phyloP scores from a whole-genome alignment of 1,140 invertebrate species.

The Ceratina calcarata region DNA sequence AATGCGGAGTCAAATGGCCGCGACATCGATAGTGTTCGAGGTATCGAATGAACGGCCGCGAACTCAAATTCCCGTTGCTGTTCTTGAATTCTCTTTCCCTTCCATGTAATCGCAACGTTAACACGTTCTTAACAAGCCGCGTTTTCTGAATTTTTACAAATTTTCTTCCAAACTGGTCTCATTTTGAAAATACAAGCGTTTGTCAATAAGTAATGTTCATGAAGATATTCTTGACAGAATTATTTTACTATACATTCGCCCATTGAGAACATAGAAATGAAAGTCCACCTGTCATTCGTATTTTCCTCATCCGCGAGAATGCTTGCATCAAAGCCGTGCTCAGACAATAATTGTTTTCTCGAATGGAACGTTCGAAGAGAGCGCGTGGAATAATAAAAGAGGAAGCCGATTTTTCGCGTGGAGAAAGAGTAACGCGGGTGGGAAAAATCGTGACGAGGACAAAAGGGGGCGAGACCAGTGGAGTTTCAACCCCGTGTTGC shows the following conservation, averaged over 20 bases:
- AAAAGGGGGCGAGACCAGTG: slow-evolving; percentile 35
- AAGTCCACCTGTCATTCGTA: too few species aligned
- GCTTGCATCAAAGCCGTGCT: too few species aligned
- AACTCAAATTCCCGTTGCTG: not conserved
- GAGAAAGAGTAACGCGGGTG: slow-evolving; percentile 37
- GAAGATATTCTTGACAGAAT: too few species aligned
- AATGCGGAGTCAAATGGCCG: slow-evolving; percentile 19
- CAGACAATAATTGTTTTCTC: too few species aligned
- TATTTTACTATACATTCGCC: not conserved
- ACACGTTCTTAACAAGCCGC: too few species aligned
- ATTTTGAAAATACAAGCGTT: too few species aligned
- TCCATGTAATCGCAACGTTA: too few species aligned
- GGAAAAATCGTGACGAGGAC: slow-evolving; percentile 52
- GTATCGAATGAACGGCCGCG: slow-evolving; percentile 23
- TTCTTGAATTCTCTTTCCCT: too few species aligned
- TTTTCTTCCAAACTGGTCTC: too few species aligned
- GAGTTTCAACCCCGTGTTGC: slow-evolving; percentile 63
- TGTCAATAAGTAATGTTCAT: too few species aligned
- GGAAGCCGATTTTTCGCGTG: slow-evolving; percentile 44
- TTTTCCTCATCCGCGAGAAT: too few species aligned
- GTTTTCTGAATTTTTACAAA: too few species aligned
- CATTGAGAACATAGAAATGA: not conserved
- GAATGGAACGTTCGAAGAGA: not conserved
- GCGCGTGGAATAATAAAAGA: slow-evolving; percentile 18
- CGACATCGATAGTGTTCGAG: slow-evolving; percentile 16